phyloP scores from a whole-genome alignment of 2,888 invertebrate genomes.

The Heliconius ethilla region DNA sequence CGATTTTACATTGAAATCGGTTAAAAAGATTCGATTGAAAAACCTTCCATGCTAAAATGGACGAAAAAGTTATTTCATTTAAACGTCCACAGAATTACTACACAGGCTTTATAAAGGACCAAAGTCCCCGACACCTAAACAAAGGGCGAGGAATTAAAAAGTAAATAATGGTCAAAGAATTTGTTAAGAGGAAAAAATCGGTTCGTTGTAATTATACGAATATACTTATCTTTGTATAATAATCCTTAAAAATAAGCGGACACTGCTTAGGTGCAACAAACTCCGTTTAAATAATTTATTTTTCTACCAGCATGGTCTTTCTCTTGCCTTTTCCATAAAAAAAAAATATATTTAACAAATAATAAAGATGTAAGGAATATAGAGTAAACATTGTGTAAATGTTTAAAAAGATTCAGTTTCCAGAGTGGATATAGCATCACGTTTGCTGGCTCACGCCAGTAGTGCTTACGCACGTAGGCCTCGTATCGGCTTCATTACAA shows the following conservation, averaged over 20 bases:
- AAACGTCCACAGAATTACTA: conserved; percentile 11
- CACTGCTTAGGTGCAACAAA: no score
- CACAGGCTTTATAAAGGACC: neutral
- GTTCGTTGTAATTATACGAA: neutral
- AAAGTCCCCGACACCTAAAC: neutral
- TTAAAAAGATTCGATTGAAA: neutral
- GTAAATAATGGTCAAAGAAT: neutral
- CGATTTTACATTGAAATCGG: no score
- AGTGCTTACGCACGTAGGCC: no score
- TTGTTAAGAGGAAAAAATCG: neutral
- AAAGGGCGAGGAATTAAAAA: conserved; percentile 5
- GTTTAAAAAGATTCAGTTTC: neutral
- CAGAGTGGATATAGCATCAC: no score
- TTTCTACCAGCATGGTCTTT: no score
- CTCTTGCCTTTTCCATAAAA: no score
- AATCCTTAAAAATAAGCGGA: neutral
- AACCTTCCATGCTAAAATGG: neutral
- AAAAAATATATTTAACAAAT: no score
- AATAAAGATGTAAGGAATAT: neutral
- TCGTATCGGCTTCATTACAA: no score
- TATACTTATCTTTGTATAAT: neutral
- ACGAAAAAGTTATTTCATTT: neutral
- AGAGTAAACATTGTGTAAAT: neutral
- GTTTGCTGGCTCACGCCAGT: no score
- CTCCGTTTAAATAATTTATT: no score